Evolutionary conservation across 2,888 invertebrate genomes (phyloP).

Genomic region (Helobdella robusta): DNA sequence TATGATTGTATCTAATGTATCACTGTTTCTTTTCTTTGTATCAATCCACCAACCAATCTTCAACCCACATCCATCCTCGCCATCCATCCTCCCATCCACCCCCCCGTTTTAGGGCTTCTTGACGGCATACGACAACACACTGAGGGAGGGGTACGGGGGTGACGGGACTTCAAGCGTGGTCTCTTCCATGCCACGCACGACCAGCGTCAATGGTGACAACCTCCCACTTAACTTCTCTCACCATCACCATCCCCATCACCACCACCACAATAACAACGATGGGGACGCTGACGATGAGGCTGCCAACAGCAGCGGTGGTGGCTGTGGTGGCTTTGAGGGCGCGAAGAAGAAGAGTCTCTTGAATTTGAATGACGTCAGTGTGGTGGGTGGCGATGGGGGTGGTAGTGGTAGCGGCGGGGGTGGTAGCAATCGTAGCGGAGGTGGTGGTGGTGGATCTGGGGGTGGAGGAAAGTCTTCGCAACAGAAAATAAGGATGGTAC

Average conservation of each 20-base stretch:
- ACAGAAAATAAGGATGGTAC: conserved; percentile 74
- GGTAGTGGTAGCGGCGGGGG: no score
- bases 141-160: conserved; percentile 24
- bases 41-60: no score
- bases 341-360: no score
- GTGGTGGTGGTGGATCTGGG: background rate
- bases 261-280: conserved; percentile 10
- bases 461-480: background rate
- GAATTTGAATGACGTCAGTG: no score
- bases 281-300: background rate
- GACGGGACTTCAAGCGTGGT: conserved; percentile 20
- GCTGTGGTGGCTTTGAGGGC: no score
- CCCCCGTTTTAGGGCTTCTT: conserved; percentile 25
- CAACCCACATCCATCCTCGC: no score
- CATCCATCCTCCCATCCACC: no score
- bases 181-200: conserved; percentile 16
- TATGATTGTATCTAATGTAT: no score
- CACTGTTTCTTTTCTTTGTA: no score
- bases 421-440: background rate
- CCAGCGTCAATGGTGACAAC: conserved; percentile 17
- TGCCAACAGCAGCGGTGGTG: background rate
- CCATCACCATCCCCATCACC: no score
- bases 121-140: conserved; percentile 21
- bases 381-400: no score
- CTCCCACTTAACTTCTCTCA: no score